Evolutionary conservation across 2,113 vertebrate species (phyloP).

Genomic region (Scomber japonicus): DNA sequence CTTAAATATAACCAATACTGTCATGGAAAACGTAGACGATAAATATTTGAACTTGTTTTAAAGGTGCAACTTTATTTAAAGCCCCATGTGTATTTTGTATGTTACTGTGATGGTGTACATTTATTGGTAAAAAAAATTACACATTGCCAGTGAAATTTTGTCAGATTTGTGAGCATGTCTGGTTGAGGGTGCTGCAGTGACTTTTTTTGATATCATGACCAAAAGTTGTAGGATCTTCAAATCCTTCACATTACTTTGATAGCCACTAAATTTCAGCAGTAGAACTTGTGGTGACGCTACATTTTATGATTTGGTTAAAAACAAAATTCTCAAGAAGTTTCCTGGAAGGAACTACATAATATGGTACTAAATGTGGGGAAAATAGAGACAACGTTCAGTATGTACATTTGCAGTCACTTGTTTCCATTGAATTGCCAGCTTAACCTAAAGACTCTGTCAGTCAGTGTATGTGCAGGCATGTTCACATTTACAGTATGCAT

Average conservation of each 20-base stretch:
- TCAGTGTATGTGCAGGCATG: too few species aligned
- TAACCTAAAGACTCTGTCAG: too few species aligned
- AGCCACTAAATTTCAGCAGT: too few species aligned
- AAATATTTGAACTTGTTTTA: background rate
- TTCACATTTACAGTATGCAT: background rate
- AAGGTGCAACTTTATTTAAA: slow-evolving; percentile 9
- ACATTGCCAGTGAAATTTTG: background rate
- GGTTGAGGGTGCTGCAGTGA: too few species aligned
- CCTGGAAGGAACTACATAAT: background rate
- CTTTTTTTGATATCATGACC: background rate
- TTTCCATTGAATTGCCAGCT: too few species aligned
- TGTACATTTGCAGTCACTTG: background rate
- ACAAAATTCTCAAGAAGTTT: background rate
- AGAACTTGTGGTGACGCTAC: too few species aligned
- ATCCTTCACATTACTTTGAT: background rate
- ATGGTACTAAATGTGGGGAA: background rate
- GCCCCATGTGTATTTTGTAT: background rate
- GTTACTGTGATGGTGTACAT: too few species aligned
- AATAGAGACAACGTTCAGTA: background rate
- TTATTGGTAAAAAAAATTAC: background rate
- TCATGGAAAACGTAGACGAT: background rate
- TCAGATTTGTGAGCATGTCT: background rate
- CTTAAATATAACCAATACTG: slow-evolving; percentile 26
- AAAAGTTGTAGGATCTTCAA: background rate
- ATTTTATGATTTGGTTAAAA: too few species aligned